Evolutionary conservation across 2,113 vertebrate species (phyloP).

Genomic region (Cyprinodon tularosa): DNA sequence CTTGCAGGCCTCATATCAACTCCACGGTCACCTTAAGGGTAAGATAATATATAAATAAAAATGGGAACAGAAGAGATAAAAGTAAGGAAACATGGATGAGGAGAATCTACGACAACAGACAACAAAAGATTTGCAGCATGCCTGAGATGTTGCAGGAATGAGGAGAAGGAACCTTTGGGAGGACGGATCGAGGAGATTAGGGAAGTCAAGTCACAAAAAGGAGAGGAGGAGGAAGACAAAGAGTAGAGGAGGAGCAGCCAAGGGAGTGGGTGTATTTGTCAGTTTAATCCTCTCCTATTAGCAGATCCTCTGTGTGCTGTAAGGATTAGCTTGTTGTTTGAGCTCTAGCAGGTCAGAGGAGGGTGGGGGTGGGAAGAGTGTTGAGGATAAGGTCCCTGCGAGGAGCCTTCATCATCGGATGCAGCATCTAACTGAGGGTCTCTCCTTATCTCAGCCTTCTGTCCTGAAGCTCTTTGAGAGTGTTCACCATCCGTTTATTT

Average conservation of each 20-base stretch:
- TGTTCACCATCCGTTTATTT: slow-evolving; percentile 30
- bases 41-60: slow-evolving; percentile 5
- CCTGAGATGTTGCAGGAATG: neutral
- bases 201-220: neutral
- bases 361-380: slow-evolving; percentile 22
- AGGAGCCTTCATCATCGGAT: slow-evolving; percentile 29
- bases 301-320: slow-evolving; percentile 63
- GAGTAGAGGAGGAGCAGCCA: slow-evolving; percentile 30
- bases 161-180: neutral
- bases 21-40: slow-evolving; percentile 47
- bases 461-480: slow-evolving; percentile 36
- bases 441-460: slow-evolving; percentile 3
- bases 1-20: slow-evolving; percentile 39
- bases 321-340: slow-evolving; percentile 74
- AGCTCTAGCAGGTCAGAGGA: slow-evolving; percentile 63
- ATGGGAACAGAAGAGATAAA: slow-evolving; percentile 18
- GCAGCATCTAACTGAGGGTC: neutral
- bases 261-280: slow-evolving; percentile 50
- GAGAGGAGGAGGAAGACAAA: neutral
- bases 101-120: neutral
- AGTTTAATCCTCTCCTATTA: slow-evolving; percentile 72
- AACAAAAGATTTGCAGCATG: neutral
- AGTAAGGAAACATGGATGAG: neutral
- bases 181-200: neutral
- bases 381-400: slow-evolving; percentile 22